Evolutionary conservation across 1,140 invertebrate genomes (phyloP).

Genomic region (Tetragnatha versicolor): DNA sequence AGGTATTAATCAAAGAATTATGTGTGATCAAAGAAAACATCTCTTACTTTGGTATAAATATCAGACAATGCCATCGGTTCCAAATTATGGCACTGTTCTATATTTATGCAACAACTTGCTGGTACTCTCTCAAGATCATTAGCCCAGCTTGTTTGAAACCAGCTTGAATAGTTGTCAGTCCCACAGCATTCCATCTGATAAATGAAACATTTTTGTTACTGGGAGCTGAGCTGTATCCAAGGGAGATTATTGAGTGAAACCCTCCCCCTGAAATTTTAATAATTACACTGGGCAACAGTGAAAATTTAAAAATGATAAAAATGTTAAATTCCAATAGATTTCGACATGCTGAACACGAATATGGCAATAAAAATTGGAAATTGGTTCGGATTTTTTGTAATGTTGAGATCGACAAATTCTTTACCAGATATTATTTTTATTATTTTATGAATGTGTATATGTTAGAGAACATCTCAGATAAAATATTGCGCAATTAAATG

Average conservation of each 20-base stretch:
- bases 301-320: background rate
- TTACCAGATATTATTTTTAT: no score
- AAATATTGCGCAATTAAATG: no score
- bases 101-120: constrained; percentile 13
- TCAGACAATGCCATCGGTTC: constrained; percentile 6
- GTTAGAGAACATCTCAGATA: no score
- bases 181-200: constrained; percentile 25
- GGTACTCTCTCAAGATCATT: background rate
- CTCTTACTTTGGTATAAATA: constrained; percentile 9
- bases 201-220: background rate
- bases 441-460: no score
- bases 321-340: background rate
- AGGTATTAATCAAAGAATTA: background rate
- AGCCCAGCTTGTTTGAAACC: constrained; percentile 28
- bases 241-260: background rate
- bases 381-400: no score
- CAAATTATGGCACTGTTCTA: constrained; percentile 18
- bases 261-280: background rate
- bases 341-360: no score
- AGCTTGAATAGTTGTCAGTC: background rate
- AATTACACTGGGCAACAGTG: no score
- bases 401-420: no score
- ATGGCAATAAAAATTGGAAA: no score
- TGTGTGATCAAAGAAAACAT: background rate
- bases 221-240: background rate